Conservation (phyloP, 2,888 invertebrate species). For the Mongoloraphidia duomilia region DNA sequence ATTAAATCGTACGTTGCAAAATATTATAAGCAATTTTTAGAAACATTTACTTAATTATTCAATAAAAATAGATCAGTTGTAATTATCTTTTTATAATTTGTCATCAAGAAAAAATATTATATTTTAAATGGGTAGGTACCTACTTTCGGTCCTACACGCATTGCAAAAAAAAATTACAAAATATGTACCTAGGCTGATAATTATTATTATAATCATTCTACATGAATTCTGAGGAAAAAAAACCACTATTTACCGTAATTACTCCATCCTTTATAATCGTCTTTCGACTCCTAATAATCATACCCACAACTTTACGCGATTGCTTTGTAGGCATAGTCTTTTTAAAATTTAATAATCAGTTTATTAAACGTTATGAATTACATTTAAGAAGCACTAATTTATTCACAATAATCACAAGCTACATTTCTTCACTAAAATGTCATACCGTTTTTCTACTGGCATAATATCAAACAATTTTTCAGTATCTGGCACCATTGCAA, state of each 20-base stretch:
- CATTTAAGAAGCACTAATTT: no score
- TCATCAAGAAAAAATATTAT: neutral
- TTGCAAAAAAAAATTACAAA: neutral
- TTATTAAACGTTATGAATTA: no score
- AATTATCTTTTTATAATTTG: neutral
- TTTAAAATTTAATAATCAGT: no score
- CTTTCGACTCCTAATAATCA: conserved; percentile 76
- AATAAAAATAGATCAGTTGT: no score
- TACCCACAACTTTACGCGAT: conserved; percentile 72
- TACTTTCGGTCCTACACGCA: neutral
- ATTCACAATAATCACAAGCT: no score
- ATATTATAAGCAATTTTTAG: no score
- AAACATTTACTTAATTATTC: no score
- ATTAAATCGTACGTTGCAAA: no score
- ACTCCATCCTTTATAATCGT: conserved; percentile 78
- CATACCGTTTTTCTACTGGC: no score
- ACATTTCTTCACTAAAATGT: no score
- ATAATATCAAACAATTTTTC: no score
- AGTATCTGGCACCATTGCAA: no score
- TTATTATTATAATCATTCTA: neutral
- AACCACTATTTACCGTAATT: conserved; percentile 52
- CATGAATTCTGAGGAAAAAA: conserved; percentile 7
- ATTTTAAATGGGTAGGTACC: neutral
- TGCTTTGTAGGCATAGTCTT: conserved; percentile 53
- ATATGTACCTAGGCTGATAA: neutral